Percentiles rank a stretch among this genome's conserved stretches.
phyloP scores from a whole-genome alignment of 2,113 vertebrate species.

The Nesoenas mayeri region DNA sequence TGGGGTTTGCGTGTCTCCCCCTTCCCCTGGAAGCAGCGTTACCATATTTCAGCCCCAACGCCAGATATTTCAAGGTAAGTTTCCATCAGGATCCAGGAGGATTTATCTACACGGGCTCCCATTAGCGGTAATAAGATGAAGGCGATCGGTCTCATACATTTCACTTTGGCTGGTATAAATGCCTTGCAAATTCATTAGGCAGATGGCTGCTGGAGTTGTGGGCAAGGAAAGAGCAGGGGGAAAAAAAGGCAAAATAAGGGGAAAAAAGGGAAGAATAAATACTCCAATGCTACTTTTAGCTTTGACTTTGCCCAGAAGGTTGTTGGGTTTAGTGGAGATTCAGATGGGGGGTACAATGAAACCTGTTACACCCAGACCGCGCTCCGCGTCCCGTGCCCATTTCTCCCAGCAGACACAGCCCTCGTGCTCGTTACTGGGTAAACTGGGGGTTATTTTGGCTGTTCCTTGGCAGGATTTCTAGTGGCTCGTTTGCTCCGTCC shows the following conservation, averaged over 20 bases:
- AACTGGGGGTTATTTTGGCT: fast-evolving
- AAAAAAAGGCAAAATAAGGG: not conserved
- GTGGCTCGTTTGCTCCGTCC: constrained; percentile 51
- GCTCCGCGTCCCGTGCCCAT: fast-evolving
- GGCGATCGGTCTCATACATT: constrained; percentile 56
- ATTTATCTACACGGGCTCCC: constrained; percentile 56
- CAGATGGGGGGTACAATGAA: not conserved
- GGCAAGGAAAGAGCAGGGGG: not conserved
- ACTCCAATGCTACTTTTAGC: not conserved
- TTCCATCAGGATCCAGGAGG: constrained; percentile 47
- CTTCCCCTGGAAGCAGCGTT: not conserved
- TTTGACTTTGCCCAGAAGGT: not conserved
- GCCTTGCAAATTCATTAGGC: constrained; percentile 18
- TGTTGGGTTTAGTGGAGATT: not conserved
- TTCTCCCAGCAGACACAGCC: not conserved
- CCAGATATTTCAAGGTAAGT: constrained; percentile 33
- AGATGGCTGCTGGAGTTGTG: not conserved
- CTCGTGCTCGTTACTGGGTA: fast-evolving
- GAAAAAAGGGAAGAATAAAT: not conserved
- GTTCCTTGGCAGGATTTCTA: constrained; percentile 27
- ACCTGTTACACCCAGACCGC: not conserved
- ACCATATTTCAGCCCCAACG: not conserved
- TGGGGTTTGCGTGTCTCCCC: not conserved
- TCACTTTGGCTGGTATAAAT: constrained; percentile 42
- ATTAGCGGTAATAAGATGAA: constrained; percentile 63